Base-by-base conservation (phyloP, 2,888 invertebrate species). In the Lordiphosa andalusiaca region DNA sequence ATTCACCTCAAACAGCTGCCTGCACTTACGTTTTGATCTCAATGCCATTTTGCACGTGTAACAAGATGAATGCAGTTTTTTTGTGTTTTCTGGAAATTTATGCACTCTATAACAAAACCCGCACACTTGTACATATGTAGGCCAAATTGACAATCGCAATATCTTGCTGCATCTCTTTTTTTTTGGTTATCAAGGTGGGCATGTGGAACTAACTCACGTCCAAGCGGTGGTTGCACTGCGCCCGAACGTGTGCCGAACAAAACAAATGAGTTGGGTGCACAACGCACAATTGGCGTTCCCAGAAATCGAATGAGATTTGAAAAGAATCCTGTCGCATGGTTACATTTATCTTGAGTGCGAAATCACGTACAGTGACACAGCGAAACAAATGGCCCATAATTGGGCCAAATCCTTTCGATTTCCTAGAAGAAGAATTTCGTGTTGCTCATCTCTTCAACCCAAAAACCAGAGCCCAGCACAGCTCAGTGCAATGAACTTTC, bases 401-500 rank as follows among this genome's bases (percentile, higher is more conserved):
- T 78, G 76, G 56, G 30, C 47, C 42, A 54, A 76, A 73, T 76
- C 71, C 77, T 77, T 81, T 73, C 12, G 30, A 37, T 25, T 76
- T 63, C 69, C 13, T 4, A 36, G 67, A 71, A 67, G 4, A n/a
- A 10, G 13, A 2, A 6, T 2, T 25, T 1, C 6, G 6, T 25
- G 6, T 19, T 41, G n/a, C 40, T 21, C 16, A 47, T 36, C 19
- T 36, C 33, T 36, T 25, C 23, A n/a, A 16, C 7, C 13, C 4
- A 12, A 3, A n/a, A 51, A 41, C 36, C 13, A 23, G 13, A 33
- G 9, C 53, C 23, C 16, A 16, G 16, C n/a, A 19, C 19, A 23
- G 35, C 33, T 37, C 47, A n/a, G 76, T 68, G 72, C 82, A 78
- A 63, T 82, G 77, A 77, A 77, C 77, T 71, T 67, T 67, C 49